Evolutionary conservation across 2,113 vertebrate genomes (phyloP).

Genomic region (Ornithorhynchus anatinus): DNA sequence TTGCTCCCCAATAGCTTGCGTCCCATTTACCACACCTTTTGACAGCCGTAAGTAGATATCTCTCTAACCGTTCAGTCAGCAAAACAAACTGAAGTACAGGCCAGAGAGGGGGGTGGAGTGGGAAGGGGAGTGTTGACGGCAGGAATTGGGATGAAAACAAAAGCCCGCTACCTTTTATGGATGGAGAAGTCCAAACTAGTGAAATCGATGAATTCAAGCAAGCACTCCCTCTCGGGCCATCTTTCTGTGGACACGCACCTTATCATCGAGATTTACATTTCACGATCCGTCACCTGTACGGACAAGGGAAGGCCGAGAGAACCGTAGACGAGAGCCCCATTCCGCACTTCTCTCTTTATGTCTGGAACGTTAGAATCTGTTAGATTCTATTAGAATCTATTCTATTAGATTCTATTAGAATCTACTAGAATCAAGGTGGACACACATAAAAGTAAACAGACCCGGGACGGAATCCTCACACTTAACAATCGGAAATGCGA

Average conservation of each 20-base stretch:
- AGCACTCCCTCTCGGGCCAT: fast-evolving
- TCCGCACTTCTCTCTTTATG: too few species aligned
- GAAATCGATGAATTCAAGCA: fast-evolving
- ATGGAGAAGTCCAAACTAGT: fast-evolving
- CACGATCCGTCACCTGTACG: too few species aligned
- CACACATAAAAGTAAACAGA: too few species aligned
- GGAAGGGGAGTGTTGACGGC: too few species aligned
- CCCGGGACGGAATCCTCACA: fast-evolving
- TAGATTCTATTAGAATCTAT: too few species aligned
- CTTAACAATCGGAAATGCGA: fast-evolving
- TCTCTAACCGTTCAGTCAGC: constrained; percentile 76
- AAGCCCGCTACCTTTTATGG: background rate
- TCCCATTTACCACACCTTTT: constrained; percentile 78
- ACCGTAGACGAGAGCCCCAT: too few species aligned
- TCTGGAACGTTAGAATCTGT: too few species aligned
- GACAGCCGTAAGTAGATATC: constrained; percentile 83
- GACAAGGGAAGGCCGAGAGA: too few species aligned
- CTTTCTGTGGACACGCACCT: fast-evolving
- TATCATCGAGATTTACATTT: too few species aligned
- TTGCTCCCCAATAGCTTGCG: constrained; percentile 46
- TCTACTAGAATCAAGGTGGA: too few species aligned
- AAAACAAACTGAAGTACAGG: constrained; percentile 67
- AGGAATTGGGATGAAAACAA: too few species aligned
- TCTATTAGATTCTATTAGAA: too few species aligned
- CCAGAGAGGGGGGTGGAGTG: constrained; percentile 7